Evolutionary conservation across 2,797 vertebrate genomes (phyloP).

Genomic region (Falco concolor): DNA sequence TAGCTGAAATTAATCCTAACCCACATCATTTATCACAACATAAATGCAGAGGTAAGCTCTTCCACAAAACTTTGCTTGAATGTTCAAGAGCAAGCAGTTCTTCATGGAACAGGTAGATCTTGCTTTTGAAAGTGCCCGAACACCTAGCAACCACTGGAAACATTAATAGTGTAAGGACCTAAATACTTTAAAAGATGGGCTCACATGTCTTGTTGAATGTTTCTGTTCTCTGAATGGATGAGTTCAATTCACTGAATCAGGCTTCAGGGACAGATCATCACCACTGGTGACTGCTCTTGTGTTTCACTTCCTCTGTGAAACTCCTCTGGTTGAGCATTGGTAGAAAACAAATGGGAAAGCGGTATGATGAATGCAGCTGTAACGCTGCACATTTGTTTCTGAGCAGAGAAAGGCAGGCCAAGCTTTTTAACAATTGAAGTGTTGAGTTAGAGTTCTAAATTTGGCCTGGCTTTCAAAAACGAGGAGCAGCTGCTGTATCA

Average conservation of each 20-base stretch:
- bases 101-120: not conserved
- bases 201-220: slow-evolving; percentile 14
- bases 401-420: not conserved
- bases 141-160: slow-evolving; percentile 23
- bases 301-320: slow-evolving; percentile 18
- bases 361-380: not conserved
- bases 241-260: slow-evolving; percentile 53
- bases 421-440: not conserved
- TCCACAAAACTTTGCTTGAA: not conserved
- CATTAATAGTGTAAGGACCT: slow-evolving; percentile 43
- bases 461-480: not conserved
- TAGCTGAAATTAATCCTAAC: slow-evolving; percentile 29
- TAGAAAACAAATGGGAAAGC: slow-evolving; percentile 16
- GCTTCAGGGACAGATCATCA: slow-evolving; percentile 52
- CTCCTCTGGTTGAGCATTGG: not conserved
- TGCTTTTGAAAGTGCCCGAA: not conserved
- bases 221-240: slow-evolving; percentile 55
- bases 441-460: not conserved
- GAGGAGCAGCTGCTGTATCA: not conserved
- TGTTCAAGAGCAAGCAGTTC: slow-evolving; percentile 34
- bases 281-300: slow-evolving; percentile 54
- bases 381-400: not conserved
- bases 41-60: slow-evolving; percentile 43
- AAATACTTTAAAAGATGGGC: slow-evolving; percentile 43
- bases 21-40: not conserved